phyloP scores from a whole-genome alignment of 2,797 vertebrate genomes.

The Clarias laeviceps region DNA sequence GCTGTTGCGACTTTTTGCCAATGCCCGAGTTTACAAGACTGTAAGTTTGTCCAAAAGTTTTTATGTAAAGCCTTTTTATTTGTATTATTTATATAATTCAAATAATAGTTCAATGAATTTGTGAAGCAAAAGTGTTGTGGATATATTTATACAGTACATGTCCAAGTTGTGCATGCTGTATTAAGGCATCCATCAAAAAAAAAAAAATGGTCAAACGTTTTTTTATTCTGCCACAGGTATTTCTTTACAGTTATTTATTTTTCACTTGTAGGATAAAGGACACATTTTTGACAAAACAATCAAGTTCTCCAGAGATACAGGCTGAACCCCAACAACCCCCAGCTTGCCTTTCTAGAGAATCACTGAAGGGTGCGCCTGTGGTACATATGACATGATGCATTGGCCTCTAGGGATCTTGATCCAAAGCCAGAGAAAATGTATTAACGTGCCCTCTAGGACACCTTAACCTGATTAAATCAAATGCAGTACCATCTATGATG shows the following conservation, averaged over 20 bases:
- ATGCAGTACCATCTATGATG: no score
- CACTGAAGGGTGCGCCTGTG: no score
- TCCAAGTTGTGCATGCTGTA: slow-evolving; percentile 56
- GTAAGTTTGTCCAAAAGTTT: neutral
- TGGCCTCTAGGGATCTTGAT: neutral
- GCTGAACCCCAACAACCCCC: neutral
- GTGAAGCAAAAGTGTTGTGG: no score
- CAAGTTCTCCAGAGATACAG: neutral
- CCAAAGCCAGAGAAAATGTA: no score
- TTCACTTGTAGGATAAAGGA: neutral
- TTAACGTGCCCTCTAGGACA: neutral
- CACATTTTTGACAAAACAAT: neutral
- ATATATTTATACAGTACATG: neutral
- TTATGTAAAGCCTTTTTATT: neutral
- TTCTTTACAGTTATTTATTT: neutral
- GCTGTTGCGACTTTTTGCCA: neutral
- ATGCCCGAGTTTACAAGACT: neutral
- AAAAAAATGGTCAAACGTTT: neutral
- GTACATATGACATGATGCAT: neutral
- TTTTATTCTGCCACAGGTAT: neutral
- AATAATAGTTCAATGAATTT: no score
- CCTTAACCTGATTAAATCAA: no score
- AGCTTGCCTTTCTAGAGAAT: neutral
- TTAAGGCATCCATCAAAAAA: neutral
- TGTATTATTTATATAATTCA: neutral